Base-by-base conservation (phyloP, 1,140 invertebrate species). In the Pseudomyrmex gracilis region DNA sequence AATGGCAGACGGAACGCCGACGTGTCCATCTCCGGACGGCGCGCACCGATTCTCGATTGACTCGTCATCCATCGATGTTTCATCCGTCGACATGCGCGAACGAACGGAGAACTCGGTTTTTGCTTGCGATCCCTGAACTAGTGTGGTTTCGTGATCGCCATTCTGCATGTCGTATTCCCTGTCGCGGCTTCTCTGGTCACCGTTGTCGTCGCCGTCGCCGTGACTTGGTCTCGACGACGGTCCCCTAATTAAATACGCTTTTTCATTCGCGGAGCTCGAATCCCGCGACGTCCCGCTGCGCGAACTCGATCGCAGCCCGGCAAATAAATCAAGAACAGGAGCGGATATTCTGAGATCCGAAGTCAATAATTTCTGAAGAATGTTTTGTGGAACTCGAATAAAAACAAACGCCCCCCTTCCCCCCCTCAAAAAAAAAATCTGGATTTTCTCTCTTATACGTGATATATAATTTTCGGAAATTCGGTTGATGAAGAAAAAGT, bases 181-280 rank as follows among this genome's bases (percentile, higher is more conserved):
- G 53, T 87, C 78, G 66, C 63, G 57, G 53, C 22, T 71, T 58
- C 68, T 73, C 17, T 22, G 34, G 55, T 86, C 82, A 22, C 71
- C 73, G 67, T 78, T 86, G 73, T 82, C 80, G 73, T 86, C 84
- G 63, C 73, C 76, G 66, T 68, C 70, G 84, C 68, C 78, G 73
- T 71, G 63, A 82, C 70, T 34, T 83, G 86, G 73, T 53, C 71
- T 78, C 73, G 77, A 64, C 73, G 77, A 64, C 20, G 20, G 66
- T 82, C 80, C 80, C 89, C 91, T 92, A 92, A 93, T 93, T 92
- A 90, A 93, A 93, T 92, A 90, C 89, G 85, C 87, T 91, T 93
- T 93, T 93, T 93, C 91, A 86, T 73, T 51, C 76, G 77, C 64
- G 66, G 61, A 61, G 55, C 24, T 80, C 73, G 84, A 86, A 87